phyloP scores from a whole-genome alignment of 2,888 invertebrate genomes.

The Pyrrhia umbra region DNA sequence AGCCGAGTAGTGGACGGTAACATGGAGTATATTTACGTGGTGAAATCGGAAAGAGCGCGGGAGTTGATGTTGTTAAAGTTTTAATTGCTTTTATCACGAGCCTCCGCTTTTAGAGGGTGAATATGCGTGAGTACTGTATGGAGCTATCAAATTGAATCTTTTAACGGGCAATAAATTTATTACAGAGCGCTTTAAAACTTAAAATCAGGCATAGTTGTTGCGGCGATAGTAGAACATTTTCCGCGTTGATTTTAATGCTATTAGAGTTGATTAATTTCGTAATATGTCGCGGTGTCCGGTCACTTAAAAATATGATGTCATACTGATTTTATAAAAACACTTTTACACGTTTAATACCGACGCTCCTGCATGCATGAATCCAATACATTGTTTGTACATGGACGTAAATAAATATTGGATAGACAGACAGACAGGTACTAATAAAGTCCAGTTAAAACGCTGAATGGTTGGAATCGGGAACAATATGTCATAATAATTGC shows the following conservation, averaged over 20 bases:
- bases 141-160: conserved; percentile 82
- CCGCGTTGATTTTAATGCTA: conserved; percentile 34
- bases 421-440: conserved; percentile 57
- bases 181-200: conserved; percentile 63
- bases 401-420: conserved; percentile 23
- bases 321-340: conserved; percentile 19
- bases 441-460: conserved; percentile 71
- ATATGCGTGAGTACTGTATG: conserved; percentile 78
- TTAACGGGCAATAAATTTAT: conserved; percentile 71
- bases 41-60: conserved; percentile 75
- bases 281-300: conserved; percentile 22
- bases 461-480: conserved; percentile 79
- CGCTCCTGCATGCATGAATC: neutral
- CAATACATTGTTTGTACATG: conserved; percentile 16
- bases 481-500: conserved; percentile 86
- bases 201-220: conserved; percentile 43
- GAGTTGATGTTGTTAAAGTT: conserved; percentile 84
- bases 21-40: conserved; percentile 73
- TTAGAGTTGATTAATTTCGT: conserved; percentile 37
- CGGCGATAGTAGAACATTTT: conserved; percentile 36
- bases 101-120: conserved; percentile 80
- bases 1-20: conserved; percentile 64
- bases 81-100: conserved; percentile 87
- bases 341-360: neutral
- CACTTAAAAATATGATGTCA: conserved; percentile 27